Evolutionary conservation across 2,888 invertebrate species (phyloP).

Genomic region (Metopia argyrocephala): DNA sequence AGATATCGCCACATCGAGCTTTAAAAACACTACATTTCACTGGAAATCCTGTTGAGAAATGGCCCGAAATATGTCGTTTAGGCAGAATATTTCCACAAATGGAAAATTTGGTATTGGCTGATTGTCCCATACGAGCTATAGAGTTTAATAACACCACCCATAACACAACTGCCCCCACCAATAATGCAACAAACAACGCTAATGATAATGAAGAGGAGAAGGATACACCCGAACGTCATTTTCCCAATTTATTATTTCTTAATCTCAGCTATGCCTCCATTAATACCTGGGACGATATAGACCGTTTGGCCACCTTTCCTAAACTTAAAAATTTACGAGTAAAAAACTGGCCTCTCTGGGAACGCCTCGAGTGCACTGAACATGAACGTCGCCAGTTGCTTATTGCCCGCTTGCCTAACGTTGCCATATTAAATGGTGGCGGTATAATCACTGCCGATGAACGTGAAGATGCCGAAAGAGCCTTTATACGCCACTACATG

Average conservation of each 20-base stretch:
- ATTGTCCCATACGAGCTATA: conserved; percentile 85
- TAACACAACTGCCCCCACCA: background rate
- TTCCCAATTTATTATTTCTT: conserved; percentile 83
- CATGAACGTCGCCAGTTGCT: conserved; percentile 92
- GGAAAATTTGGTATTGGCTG: conserved; percentile 90
- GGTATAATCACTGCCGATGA: conserved; percentile 90
- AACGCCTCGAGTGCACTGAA: conserved; percentile 89
- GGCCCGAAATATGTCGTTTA: conserved; percentile 90
- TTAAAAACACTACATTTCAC: conserved; percentile 91
- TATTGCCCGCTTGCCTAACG: conserved; percentile 92
- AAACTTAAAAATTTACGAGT: conserved; percentile 90
- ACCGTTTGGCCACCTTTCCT: conserved; percentile 90
- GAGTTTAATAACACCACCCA: conserved; percentile 48
- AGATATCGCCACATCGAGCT: conserved; percentile 81
- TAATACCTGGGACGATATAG: conserved; percentile 93
- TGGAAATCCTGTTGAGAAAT: conserved; percentile 90
- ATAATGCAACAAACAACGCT: conserved; percentile 43
- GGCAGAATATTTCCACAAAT: conserved; percentile 92
- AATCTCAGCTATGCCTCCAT: conserved; percentile 92
- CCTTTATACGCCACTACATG: conserved; percentile 95
- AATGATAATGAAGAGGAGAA: conserved; percentile 77
- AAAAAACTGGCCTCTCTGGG: conserved; percentile 85
- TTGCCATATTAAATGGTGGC: conserved; percentile 93
- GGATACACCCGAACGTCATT: conserved; percentile 80
- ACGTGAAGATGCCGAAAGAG: conserved; percentile 93